Base-by-base conservation (phyloP, 2,797 vertebrate species). In the Staurois parvus region DNA sequence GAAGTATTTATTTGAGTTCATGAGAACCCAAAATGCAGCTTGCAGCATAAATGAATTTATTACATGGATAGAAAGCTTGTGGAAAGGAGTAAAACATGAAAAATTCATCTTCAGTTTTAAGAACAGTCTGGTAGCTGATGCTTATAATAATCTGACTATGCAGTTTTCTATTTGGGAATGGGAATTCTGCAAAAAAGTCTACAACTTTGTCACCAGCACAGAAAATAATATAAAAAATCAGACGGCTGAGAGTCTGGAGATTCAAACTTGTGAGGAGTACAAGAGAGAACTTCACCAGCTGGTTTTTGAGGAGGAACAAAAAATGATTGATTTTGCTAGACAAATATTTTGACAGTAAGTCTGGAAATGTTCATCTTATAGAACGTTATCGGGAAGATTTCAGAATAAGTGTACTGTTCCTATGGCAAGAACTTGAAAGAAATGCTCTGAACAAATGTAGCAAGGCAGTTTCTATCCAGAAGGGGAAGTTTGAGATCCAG, bases 1-100 rank as follows among this genome's bases (percentile, higher is more conserved):
- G 88, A 88, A 91, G 79, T 92, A 89, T 21, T 78, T 97, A 26
- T 89, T 96, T 42, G 89, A 84, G 11, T 90, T 93, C 28, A 89
- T 97, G 82, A 91, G 91, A 74, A 76, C 28, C 30, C 15, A 32
- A 56, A 80, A 72, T 21, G 7, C 3, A 80, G 10, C 91, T 74
- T 90, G 84, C 42, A 88, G 89, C 81, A 89, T 96, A 9, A 2
- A 8, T 8, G 93, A 94, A 83, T 94, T 97, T 79, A 90, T 94
- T n/a, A 89, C 88, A 79, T 92, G 90, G 76, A 89, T 52, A 79
- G 86, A 81, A 77, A 87, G 89, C 66, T 88, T 96, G 78, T 96
- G 95, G 96, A 93, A 91, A 29, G 88, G 88, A 1, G 89, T 94
- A 45, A 89, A 76, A 62, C 77, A 69, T 2, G 85, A 84, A 5